These are phyloP conservation scores for Atlantisia rogersi DNA, from an alignment of 2,113 vertebrate genomes.

Conservation along the genomic window DNA sequence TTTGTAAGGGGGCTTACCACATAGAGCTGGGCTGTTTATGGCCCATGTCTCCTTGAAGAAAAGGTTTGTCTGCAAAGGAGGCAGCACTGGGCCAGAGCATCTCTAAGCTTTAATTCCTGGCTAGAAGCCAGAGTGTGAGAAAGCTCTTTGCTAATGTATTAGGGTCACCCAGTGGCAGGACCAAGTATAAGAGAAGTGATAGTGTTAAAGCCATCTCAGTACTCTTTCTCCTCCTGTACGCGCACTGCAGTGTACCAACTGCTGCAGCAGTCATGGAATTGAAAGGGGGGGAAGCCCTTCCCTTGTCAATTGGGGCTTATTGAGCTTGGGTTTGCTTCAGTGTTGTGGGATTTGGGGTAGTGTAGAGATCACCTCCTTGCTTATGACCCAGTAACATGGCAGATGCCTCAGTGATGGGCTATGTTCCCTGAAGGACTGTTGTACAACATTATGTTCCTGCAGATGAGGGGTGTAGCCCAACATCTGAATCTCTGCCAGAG, in stretches of 20 bases:
- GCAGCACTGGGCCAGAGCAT: background rate
- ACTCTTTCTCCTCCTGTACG: background rate
- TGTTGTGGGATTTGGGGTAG: background rate
- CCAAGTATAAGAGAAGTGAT: background rate
- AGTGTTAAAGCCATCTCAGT: background rate
- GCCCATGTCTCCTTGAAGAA: accelerated
- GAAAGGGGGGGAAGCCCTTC: background rate
- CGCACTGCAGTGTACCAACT: background rate
- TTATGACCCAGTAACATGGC: background rate
- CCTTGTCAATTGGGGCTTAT: background rate
- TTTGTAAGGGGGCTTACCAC: background rate
- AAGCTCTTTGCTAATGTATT: background rate
- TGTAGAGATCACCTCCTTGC: background rate
- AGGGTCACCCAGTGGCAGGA: background rate
- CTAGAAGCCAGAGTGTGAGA: background rate
- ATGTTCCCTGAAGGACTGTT: background rate
- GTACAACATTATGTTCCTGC: constrained; percentile 43
- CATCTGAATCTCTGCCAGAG: constrained; percentile 59
- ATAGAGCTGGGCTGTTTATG: background rate
- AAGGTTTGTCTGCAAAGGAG: background rate
- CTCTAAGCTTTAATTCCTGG: background rate
- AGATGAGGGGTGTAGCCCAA: constrained; percentile 63
- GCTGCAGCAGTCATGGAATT: background rate
- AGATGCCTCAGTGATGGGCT: background rate
- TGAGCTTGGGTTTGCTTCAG: background rate